Percentiles rank a stretch among this genome's conserved stretches.
These are phyloP conservation scores for Acrobasis consociella DNA, from an alignment of 2,888 invertebrate species.

Conservation along the genomic window DNA sequence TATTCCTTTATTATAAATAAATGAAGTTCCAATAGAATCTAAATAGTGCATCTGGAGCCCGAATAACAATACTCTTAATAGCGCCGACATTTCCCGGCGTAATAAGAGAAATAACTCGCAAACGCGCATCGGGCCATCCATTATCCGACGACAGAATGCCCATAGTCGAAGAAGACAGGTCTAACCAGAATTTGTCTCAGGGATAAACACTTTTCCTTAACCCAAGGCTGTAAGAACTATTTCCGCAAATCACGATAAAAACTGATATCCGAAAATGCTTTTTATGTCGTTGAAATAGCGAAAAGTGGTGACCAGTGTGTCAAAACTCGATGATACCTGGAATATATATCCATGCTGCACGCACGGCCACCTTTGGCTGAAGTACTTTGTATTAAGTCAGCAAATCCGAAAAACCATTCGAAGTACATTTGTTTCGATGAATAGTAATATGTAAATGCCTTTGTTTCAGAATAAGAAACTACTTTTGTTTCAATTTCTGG, in stretches of 20 bases:
- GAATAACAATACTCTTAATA: conserved; percentile 5
- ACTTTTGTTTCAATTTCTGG: conserved; percentile 20
- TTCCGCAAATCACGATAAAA: too few species aligned
- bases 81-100: conserved; percentile 32
- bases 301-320: too few species aligned
- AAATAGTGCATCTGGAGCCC: not conserved
- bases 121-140: conserved; percentile 61
- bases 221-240: too few species aligned
- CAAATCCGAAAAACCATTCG: conserved; percentile 77
- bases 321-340: too few species aligned
- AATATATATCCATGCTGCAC: too few species aligned
- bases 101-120: conserved; percentile 69
- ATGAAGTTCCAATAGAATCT: not conserved
- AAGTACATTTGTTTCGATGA: conserved; percentile 78
- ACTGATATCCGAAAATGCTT: too few species aligned
- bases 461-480: conserved; percentile 34
- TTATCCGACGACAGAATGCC: conserved; percentile 64
- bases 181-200: too few species aligned
- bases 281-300: too few species aligned
- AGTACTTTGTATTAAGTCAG: conserved; percentile 79
- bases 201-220: too few species aligned
- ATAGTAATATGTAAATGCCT: conserved; percentile 76
- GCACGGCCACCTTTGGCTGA: conserved; percentile 61
- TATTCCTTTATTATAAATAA: not conserved
- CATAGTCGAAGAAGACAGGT: conserved; percentile 32